Base-by-base conservation (phyloP, 2,797 vertebrate genomes). In the Melanotaenia pygmaea region DNA sequence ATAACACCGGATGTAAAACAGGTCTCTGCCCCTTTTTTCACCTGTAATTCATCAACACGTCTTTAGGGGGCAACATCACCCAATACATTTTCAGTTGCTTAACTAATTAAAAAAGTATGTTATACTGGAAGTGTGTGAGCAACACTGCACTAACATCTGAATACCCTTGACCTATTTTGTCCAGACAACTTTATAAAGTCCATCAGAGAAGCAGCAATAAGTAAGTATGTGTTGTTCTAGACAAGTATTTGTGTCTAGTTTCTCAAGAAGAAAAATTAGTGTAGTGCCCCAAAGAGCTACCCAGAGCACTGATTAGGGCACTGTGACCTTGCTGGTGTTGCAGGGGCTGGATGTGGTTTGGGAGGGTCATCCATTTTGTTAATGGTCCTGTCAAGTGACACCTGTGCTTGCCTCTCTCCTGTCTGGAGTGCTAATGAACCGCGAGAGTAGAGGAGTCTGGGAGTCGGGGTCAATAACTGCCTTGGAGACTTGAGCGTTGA, bases 331-430 rank as follows among this genome's bases (percentile, higher is more conserved):
- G 92, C 91, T 85, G 86, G 87, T 91, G 88, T 84, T 87, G 86
- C 84, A 78, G 84, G 81, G 86, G 82, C 88, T 88, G 87, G 81
- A 88, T 76, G 82, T 77, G 84, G 89, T 88, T 89, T 87, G 78
- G 90, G 86, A 91, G 91, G 91, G 94, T 93, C 93, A 94, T 94
- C 92, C 87, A 94, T 94, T 94, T 91, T 91, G 86, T 94, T 94
- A 95, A 95, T 94, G 94, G 93, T 91, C 82, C 93, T 95, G 94
- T 95, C 95, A 95, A 93, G 92, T 94, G 93, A 94, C 94, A 94
- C 94, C 94, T 94, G 94, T 93, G 93, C 94, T 92, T 77, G 88
- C 90, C 92, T 93, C 92, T 92, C 88, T 90, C 90, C 92, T 93
- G 93, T 94, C 94, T 93, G 86, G 91, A 92, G 93, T 91, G 92